Conservation (phyloP, 1,140 invertebrate species). For the Drosophila pectinifera region DNA sequence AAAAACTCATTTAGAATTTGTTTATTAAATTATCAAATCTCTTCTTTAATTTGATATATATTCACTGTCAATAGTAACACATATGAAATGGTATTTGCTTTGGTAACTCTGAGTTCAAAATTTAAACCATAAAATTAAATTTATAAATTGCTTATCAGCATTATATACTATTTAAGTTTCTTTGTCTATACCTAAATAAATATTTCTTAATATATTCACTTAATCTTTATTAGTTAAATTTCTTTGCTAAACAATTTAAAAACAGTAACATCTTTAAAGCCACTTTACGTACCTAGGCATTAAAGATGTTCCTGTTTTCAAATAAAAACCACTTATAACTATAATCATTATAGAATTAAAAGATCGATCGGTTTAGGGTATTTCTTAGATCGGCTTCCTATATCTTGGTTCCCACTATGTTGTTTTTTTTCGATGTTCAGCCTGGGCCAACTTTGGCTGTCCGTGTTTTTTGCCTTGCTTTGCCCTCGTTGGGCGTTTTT, state of each 20-base stretch:
- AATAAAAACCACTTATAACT: not conserved
- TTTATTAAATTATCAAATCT: too few relatives aligned
- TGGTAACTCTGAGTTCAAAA: too few relatives aligned
- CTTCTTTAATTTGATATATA: too few relatives aligned
- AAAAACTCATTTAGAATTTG: not conserved
- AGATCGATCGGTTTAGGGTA: not conserved
- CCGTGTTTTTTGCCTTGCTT: constrained; percentile 51
- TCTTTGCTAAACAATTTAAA: too few relatives aligned
- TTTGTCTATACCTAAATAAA: not conserved
- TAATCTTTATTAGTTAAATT: too few relatives aligned
- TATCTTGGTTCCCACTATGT: not conserved
- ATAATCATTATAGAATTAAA: not conserved
- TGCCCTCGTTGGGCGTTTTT: constrained; percentile 38
- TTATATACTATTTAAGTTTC: not conserved
- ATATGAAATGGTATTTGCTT: too few relatives aligned
- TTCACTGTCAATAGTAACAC: too few relatives aligned
- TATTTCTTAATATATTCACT: too few relatives aligned
- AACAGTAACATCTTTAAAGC: too few relatives aligned
- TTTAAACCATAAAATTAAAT: too few relatives aligned
- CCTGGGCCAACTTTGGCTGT: constrained; percentile 63
- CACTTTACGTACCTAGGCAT: too few relatives aligned
- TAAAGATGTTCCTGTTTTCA: too few relatives aligned
- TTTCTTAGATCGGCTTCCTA: not conserved
- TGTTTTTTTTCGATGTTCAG: constrained; percentile 32
- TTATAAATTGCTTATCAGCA: not conserved